Evolutionary conservation across 2,113 vertebrate genomes (phyloP), one percentile per base, ranked within the genome.

Genomic region (Tamias sibiricus): DNA sequence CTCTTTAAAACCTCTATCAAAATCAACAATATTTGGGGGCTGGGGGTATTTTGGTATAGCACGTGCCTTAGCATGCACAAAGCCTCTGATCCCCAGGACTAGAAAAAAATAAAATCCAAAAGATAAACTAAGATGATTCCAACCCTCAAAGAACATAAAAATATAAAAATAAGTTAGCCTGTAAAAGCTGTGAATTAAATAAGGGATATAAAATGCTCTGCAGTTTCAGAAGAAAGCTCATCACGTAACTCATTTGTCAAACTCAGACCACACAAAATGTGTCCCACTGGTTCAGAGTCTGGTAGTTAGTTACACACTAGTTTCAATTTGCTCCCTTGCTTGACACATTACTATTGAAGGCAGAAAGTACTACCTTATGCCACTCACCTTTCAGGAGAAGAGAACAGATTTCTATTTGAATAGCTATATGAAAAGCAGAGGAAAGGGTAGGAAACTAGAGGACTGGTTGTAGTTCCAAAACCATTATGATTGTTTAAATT

Each of bases 291-390:
- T n/a, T 66, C 17, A 32, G 14, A 86, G 52, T 85, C n/a, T 3
- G 68, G 17, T 28, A 79, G 22, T 49, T 28, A 79, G 22, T 49
- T 87, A 74, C 8, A 75, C 6, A 52, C 49, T 66, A 57, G 37
- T 40, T 82, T 96, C 57, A 79, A 64, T 47, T 17, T 93, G 75
- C 76, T 94, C n/a, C 47, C 54, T 94, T 85, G 6, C 44, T 81
- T 82, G 35, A 92, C 19, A 87, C 54, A 40, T 72, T 79, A 94
- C 19, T 40, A 83, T 0, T 87, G 8, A 92, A 64, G 24, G 47
- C 44, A 95, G 59, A 35, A 40, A 6, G 13, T 16, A 84, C 87
- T 69, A 76, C 12, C 16, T 74, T 77, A 74, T 0, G 54, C 59
- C 59, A 95, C 14, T 66, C 19, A 37, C 14, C 30, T 42, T 81